These are phyloP conservation scores for Zalophus californianus DNA, from an alignment of 2,797 vertebrate species.

Conservation along the genomic window DNA sequence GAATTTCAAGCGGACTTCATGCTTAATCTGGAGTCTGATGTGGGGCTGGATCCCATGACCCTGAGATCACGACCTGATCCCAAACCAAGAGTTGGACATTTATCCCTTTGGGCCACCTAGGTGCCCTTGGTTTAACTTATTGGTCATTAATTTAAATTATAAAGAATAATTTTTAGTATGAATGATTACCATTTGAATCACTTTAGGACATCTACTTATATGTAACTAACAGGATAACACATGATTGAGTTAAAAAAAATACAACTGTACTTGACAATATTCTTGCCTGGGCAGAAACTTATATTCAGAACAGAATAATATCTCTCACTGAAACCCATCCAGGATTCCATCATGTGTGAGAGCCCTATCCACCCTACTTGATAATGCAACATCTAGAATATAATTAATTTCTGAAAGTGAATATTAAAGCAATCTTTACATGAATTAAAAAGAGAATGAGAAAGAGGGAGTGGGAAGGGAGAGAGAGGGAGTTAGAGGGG, in stretches of 20 bases:
- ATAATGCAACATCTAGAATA: background rate
- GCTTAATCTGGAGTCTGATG: background rate
- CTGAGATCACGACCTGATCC: background rate
- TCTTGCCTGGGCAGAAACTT: constrained; percentile 1
- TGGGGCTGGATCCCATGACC: background rate
- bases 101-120: background rate
- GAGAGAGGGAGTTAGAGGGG: background rate
- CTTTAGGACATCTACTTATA: background rate
- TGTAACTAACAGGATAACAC: background rate
- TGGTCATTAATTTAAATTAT: background rate
- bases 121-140: background rate
- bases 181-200: background rate
- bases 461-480: background rate
- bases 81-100: background rate
- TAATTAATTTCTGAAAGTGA: background rate
- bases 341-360: background rate
- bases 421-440: background rate
- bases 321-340: background rate
- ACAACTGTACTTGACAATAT: background rate
- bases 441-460: background rate
- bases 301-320: background rate
- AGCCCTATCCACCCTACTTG: background rate
- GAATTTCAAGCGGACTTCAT: background rate
- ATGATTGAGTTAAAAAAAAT: background rate
- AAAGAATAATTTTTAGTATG: background rate